Conservation (phyloP, 2,888 invertebrate genomes). For the Drosophila limbata region DNA sequence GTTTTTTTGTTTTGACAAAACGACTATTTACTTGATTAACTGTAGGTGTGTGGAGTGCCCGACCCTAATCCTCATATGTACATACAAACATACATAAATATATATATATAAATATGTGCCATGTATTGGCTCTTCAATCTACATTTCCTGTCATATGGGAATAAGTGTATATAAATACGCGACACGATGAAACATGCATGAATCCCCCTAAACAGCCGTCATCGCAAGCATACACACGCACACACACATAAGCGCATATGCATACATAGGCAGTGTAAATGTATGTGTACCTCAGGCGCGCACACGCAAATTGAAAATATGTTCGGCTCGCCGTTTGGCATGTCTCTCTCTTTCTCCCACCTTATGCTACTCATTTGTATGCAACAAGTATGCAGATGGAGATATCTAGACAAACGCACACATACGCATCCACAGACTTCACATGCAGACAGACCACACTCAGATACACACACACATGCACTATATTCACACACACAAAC, state of each 20-base stretch:
- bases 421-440: slow-evolving; percentile 8
- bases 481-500: neutral
- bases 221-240: slow-evolving; percentile 29
- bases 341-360: slow-evolving; percentile 42
- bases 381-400: slow-evolving; percentile 73
- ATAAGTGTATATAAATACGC: slow-evolving; percentile 18
- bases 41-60: slow-evolving; percentile 10
- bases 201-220: slow-evolving; percentile 54
- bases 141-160: slow-evolving; percentile 62
- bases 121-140: slow-evolving; percentile 10
- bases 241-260: slow-evolving; percentile 6
- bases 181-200: slow-evolving; percentile 41
- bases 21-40: neutral
- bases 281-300: slow-evolving; percentile 51
- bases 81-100: neutral
- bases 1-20: neutral
- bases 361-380: slow-evolving; percentile 71
- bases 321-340: slow-evolving; percentile 52
- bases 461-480: slow-evolving; percentile 5
- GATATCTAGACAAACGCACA: slow-evolving; percentile 46
- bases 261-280: slow-evolving; percentile 2
- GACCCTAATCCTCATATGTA: slow-evolving; percentile 17
- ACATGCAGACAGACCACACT: slow-evolving; percentile 20
- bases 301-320: slow-evolving; percentile 64
- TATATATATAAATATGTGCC: neutral